Evolutionary conservation across 2,113 vertebrate species (phyloP).

Genomic region (Alligator sinensis): DNA sequence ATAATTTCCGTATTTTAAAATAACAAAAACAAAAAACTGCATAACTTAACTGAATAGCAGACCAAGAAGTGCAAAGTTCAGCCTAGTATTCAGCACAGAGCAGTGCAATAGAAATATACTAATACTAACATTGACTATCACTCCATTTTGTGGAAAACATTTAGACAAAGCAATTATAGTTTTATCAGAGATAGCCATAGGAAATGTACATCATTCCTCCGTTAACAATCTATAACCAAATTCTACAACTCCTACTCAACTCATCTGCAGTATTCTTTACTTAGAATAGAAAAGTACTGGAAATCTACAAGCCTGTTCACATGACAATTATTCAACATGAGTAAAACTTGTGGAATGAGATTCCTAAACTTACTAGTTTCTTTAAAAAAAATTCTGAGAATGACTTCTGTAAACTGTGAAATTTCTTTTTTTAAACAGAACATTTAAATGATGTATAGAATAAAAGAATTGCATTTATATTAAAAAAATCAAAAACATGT

Average conservation of each 20-base stretch:
- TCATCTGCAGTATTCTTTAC: neutral
- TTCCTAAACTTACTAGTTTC: neutral
- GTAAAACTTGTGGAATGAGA: neutral
- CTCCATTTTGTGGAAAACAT: neutral
- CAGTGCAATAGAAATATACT: neutral
- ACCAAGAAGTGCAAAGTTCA: neutral
- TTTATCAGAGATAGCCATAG: neutral
- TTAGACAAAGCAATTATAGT: neutral
- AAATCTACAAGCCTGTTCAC: accelerated
- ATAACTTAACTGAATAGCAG: neutral
- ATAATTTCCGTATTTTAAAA: neutral
- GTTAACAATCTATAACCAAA: neutral
- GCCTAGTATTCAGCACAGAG: neutral
- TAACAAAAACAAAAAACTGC: neutral
- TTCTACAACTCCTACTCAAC: neutral
- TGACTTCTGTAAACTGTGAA: neutral
- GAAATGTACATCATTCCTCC: neutral
- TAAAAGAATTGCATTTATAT: neutral
- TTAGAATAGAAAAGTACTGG: accelerated
- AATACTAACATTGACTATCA: neutral
- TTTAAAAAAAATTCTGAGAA: neutral
- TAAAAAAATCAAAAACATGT: neutral
- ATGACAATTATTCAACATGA: neutral
- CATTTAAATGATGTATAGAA: neutral
- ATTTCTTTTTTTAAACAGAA: neutral